Evolutionary conservation across 2,797 vertebrate species (phyloP).

Genomic region (Bradypodion pumilum): DNA sequence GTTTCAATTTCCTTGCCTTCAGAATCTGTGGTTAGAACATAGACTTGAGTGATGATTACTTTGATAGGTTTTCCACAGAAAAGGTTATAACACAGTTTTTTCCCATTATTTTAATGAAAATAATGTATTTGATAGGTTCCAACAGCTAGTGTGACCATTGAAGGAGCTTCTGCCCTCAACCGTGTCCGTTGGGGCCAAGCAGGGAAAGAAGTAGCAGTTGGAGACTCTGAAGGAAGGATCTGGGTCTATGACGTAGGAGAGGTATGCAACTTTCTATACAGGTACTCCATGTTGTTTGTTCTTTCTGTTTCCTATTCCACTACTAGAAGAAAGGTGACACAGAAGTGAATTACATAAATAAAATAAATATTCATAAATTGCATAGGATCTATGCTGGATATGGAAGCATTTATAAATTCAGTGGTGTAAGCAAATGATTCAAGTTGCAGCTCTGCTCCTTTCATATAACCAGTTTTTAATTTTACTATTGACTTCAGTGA

Average conservation of each 20-base stretch:
- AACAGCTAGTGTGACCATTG: conserved; percentile 91
- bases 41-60: no score
- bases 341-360: no score
- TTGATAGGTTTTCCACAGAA: no score
- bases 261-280: conserved; percentile 73
- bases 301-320: not conserved
- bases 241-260: conserved; percentile 98
- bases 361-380: not conserved
- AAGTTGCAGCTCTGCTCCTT: not conserved
- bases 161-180: conserved; percentile 94
- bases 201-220: conserved; percentile 95
- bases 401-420: not conserved
- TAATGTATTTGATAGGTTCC: conserved; percentile 83
- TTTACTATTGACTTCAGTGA: not conserved
- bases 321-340: no score
- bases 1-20: no score
- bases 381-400: no score
- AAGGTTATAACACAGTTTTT: no score
- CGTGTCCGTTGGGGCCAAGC: conserved; percentile 93
- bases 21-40: no score
- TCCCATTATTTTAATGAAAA: conserved; percentile 36
- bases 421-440: not conserved
- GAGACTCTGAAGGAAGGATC: conserved; percentile 94
- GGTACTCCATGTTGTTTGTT: not conserved
- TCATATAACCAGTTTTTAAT: not conserved